phyloP scores from a whole-genome alignment of 2,797 vertebrate species.

The Artibeus jamaicensis region DNA sequence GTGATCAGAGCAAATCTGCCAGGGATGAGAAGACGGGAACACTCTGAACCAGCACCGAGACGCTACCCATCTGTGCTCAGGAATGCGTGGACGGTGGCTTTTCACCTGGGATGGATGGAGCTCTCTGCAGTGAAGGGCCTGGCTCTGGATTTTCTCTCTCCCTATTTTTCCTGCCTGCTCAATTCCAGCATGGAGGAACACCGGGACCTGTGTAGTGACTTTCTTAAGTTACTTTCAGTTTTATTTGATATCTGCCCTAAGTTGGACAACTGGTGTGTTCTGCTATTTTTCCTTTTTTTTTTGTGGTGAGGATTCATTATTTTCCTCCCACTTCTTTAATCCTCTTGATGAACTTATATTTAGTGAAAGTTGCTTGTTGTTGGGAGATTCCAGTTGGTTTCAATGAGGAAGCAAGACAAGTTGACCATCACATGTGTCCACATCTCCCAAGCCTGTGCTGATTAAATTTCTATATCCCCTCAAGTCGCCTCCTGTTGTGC shows the following conservation, averaged over 20 bases:
- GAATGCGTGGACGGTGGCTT: neutral
- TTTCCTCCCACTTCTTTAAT: slow-evolving; percentile 23
- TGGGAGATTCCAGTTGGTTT: neutral
- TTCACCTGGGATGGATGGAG: neutral
- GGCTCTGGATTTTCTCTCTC: neutral
- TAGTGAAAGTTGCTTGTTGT: neutral
- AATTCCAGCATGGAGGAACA: neutral
- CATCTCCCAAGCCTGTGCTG: neutral
- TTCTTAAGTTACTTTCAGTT: neutral
- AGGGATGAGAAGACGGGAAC: neutral
- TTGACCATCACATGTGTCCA: neutral
- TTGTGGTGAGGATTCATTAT: neutral
- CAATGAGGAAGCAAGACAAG: slow-evolving; percentile 5
- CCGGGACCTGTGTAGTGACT: neutral
- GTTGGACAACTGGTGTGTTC: neutral
- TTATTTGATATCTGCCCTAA: neutral
- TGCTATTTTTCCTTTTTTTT: neutral
- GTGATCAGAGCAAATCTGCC: neutral
- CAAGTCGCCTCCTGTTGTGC: slow-evolving; percentile 43
- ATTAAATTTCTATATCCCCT: slow-evolving; percentile 58
- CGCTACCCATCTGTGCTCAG: neutral
- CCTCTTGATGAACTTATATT: slow-evolving; percentile 50
- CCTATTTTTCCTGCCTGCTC: neutral
- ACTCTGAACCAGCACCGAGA: neutral
- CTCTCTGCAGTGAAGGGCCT: neutral